Conservation (phyloP, 2,113 vertebrate genomes). For the Cercocebus atys region DNA sequence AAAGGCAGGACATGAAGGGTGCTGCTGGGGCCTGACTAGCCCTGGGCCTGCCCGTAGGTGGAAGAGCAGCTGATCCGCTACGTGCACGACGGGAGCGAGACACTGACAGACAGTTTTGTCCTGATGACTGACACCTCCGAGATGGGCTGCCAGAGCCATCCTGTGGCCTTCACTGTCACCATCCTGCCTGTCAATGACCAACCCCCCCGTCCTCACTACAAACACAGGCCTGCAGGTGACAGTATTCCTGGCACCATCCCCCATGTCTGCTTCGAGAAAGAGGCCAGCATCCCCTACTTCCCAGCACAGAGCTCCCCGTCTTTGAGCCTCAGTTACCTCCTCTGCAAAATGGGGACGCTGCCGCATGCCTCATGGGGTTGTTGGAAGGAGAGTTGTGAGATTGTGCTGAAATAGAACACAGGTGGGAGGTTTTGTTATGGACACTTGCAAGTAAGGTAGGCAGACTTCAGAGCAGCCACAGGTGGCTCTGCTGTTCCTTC, state of each 20-base stretch:
- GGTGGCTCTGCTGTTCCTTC: background rate
- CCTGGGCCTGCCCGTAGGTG: slow-evolving; percentile 83
- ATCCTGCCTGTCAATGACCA: slow-evolving; percentile 90
- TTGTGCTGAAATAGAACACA: accelerated
- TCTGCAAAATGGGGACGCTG: background rate
- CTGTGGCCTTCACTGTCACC: slow-evolving; percentile 86
- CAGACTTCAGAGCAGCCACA: background rate
- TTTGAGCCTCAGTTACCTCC: background rate
- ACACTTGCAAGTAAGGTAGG: background rate
- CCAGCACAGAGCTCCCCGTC: no score
- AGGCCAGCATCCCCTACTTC: background rate
- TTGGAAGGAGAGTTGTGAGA: background rate
- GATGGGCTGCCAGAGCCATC: slow-evolving; percentile 86
- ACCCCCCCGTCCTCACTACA: slow-evolving; percentile 83
- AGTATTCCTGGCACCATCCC: background rate
- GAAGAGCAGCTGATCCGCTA: slow-evolving; percentile 89
- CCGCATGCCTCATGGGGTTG: background rate
- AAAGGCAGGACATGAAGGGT: background rate
- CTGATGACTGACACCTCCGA: slow-evolving; percentile 88
- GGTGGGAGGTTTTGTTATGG: background rate
- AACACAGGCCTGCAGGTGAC: slow-evolving; percentile 94
- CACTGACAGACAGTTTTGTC: slow-evolving; percentile 88
- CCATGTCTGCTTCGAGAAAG: background rate
- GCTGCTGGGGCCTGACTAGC: background rate
- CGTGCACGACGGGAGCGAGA: slow-evolving; percentile 90